phyloP scores from a whole-genome alignment of 2,888 invertebrate genomes.

The Anodontia alba region DNA sequence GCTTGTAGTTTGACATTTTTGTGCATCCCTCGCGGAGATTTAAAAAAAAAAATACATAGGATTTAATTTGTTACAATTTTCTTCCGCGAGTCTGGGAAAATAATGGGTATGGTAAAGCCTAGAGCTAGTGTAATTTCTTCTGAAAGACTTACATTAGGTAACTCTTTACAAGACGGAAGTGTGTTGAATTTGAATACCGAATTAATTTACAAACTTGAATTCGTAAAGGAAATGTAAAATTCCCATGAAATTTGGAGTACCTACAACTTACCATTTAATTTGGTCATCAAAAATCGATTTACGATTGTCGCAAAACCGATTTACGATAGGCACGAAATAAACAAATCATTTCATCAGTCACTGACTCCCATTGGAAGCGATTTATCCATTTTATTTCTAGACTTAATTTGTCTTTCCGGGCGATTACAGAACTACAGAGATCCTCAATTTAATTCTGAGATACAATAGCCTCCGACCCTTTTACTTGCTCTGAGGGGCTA shows the following conservation, averaged over 20 bases:
- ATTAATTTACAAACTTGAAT: not conserved
- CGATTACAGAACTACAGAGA: slow-evolving; percentile 48
- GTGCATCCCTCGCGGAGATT: no score
- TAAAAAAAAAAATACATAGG: no score
- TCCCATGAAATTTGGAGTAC: slow-evolving; percentile 13
- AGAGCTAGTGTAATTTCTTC: not conserved
- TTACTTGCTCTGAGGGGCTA: slow-evolving; percentile 14
- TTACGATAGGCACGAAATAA: slow-evolving; percentile 9
- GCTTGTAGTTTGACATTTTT: no score
- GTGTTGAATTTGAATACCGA: not conserved
- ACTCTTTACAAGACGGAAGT: not conserved
- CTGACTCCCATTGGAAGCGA: slow-evolving; percentile 9
- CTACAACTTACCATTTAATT: slow-evolving; percentile 11
- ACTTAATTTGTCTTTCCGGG: slow-evolving; percentile 60
- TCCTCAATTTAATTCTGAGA: slow-evolving; percentile 6
- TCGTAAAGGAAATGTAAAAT: not conserved
- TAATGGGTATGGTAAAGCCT: not conserved
- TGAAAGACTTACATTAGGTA: no score
- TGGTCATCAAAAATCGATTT: slow-evolving; percentile 17
- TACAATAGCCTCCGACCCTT: not conserved
- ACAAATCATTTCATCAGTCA: slow-evolving; percentile 19
- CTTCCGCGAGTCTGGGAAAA: no score
- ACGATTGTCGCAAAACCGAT: slow-evolving; percentile 17
- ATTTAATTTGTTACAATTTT: no score
- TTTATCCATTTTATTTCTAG: slow-evolving; percentile 31